These are phyloP conservation scores for Diarsia rubi DNA, from an alignment of 2,888 invertebrate species.

Conservation along the genomic window DNA sequence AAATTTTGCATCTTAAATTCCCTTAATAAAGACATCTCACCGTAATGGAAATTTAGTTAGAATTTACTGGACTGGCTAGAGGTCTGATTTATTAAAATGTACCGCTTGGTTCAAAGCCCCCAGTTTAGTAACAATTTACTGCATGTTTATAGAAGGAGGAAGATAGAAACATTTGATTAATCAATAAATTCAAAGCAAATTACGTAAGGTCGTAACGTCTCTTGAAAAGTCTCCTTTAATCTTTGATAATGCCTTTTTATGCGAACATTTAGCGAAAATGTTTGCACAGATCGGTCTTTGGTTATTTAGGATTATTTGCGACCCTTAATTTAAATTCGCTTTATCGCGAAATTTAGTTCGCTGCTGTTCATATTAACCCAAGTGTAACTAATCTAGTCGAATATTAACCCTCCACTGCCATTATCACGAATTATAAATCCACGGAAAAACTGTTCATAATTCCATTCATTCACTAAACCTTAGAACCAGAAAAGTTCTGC, in stretches of 20 bases:
- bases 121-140: slow-evolving; percentile 37
- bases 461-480: slow-evolving; percentile 14
- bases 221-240: slow-evolving; percentile 31
- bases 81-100: slow-evolving; percentile 50
- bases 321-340: neutral
- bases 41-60: slow-evolving; percentile 53
- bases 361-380: neutral
- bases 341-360: neutral
- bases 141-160: slow-evolving; percentile 29
- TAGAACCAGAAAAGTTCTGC: slow-evolving; percentile 27
- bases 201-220: slow-evolving; percentile 30
- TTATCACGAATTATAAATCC: slow-evolving; percentile 1
- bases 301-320: slow-evolving; percentile 18
- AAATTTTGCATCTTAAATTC: slow-evolving; percentile 47
- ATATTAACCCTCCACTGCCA: neutral
- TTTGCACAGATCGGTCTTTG: slow-evolving; percentile 9
- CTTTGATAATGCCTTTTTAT: slow-evolving; percentile 32
- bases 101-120: slow-evolving; percentile 39
- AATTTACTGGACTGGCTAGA: slow-evolving; percentile 53
- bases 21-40: slow-evolving; percentile 49
- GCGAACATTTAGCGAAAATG: slow-evolving; percentile 3
- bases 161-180: slow-evolving; percentile 36
- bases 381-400: neutral
- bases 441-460: slow-evolving; percentile 6
- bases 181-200: slow-evolving; percentile 45